Conservation (phyloP, 2,113 vertebrate genomes). For the Leptobrachium leishanense region DNA sequence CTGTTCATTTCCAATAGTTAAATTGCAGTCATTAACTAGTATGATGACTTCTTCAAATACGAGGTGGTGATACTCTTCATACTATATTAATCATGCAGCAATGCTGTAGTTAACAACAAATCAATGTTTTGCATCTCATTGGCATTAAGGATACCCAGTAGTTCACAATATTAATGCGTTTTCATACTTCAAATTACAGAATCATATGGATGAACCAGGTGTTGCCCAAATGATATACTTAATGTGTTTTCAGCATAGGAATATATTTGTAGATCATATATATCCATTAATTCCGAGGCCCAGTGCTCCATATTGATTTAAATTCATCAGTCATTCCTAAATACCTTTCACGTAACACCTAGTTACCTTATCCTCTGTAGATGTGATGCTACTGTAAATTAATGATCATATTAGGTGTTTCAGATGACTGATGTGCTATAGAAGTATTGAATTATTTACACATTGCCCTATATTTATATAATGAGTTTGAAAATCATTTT, state of each 20-base stretch:
- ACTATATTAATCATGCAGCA: neutral
- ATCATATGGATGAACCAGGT: neutral
- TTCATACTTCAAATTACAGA: neutral
- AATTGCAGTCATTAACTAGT: neutral
- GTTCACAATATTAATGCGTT: neutral
- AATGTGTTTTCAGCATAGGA: neutral
- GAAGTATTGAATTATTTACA: conserved; percentile 32
- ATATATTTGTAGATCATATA: conserved; percentile 1
- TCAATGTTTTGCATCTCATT: neutral
- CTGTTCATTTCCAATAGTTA: too few species aligned
- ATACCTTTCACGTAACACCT: conserved; percentile 1
- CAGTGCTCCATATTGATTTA: neutral
- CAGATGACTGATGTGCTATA: neutral
- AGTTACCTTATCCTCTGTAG: neutral
- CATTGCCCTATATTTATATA: conserved; percentile 9
- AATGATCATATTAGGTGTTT: neutral
- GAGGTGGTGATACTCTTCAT: neutral
- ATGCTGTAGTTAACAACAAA: neutral
- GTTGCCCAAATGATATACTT: neutral
- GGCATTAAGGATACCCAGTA: neutral
- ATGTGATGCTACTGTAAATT: neutral
- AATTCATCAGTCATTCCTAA: conserved; percentile 20
- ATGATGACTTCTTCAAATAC: neutral
- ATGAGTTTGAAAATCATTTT: neutral
- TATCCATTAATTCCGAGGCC: neutral